phyloP scores from a whole-genome alignment of 2,888 invertebrate species.

The Branchipolynoe longqiensis region DNA sequence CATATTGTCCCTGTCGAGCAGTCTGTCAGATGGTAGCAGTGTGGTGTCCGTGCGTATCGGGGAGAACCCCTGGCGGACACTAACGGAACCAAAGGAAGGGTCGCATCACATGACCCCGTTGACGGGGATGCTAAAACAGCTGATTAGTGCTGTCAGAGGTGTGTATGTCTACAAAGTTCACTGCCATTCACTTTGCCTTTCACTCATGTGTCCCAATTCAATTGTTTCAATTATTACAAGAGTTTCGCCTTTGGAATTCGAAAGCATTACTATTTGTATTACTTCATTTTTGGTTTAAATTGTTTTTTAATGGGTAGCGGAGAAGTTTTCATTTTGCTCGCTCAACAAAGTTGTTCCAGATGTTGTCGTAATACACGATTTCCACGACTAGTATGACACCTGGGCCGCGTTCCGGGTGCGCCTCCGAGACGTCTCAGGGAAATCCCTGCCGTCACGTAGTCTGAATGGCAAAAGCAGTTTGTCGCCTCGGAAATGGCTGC shows the following conservation, averaged over 20 bases:
- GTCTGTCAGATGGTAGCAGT: not conserved
- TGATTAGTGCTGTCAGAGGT: not conserved
- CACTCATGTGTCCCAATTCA: not conserved
- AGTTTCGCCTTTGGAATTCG: not conserved
- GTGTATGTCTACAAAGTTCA: not conserved
- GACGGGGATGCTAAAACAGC: not conserved
- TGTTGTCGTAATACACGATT: too few species aligned
- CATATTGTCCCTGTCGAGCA: not conserved
- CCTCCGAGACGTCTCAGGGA: too few species aligned
- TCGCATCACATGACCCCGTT: not conserved
- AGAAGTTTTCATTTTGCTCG: too few species aligned
- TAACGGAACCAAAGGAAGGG: not conserved
- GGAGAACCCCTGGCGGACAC: not conserved
- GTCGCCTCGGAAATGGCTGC: too few species aligned
- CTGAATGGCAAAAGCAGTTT: too few species aligned
- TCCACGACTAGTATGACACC: too few species aligned
- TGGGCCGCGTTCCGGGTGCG: too few species aligned
- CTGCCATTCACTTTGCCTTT: not conserved
- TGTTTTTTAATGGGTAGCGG: too few species aligned
- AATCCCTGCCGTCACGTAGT: too few species aligned
- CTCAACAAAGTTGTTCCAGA: too few species aligned
- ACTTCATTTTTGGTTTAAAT: too few species aligned
- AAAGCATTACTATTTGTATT: not conserved
- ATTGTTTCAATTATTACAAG: not conserved
- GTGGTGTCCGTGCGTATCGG: not conserved